Base-by-base conservation (phyloP, 2,888 invertebrate genomes). In the Dysmachus trigonus region DNA sequence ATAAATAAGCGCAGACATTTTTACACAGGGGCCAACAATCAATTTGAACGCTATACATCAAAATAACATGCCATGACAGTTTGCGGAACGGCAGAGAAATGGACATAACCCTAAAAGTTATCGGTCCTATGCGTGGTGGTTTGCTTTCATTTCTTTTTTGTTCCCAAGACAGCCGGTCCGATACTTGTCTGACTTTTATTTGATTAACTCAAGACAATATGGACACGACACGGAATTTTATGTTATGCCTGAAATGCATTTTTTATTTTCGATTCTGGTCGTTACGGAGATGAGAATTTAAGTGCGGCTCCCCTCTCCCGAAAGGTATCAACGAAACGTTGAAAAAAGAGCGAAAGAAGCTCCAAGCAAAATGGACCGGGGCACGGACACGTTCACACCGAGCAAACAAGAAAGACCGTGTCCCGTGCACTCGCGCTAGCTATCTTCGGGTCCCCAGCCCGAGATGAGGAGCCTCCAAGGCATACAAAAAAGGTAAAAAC, bases 181-280 rank as follows among this genome's bases (percentile, higher is more conserved):
- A 47, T 77, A 41, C 77, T 77, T 77, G 27, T 77, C 31, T 53
- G 81, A 81, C 53, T 81, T 81, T 81, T 81, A 81, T 81, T 81
- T 81, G 81, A 53, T 81, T 53, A 81, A 81, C 81, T 81, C 81
- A 33, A 81, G 81, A 81, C 81, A 81, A 81, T 81, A 81, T 81
- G 81, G 81, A 53, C 81, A 81, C 84, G 84, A 84, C 84, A 84
- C 41, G 84, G 47, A 84, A 84, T 84, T 84, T 84, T 73, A 73
- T 84, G 84, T 84, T 84, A 73, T 73, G 51, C 51, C 31, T 84
- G 51, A 81, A 53, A 53, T 81, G 53, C 5, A 79, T 79, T 81
- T 53, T 81, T 81, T 62, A 62, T 81, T 62, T 81, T 81, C n/a
- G 53, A 81, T 81, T 81, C 51, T n/a, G 33, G 53, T 81, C 62